Evolutionary conservation across 2,797 vertebrate species (phyloP).

Genomic region (Onychomys arenicola): DNA sequence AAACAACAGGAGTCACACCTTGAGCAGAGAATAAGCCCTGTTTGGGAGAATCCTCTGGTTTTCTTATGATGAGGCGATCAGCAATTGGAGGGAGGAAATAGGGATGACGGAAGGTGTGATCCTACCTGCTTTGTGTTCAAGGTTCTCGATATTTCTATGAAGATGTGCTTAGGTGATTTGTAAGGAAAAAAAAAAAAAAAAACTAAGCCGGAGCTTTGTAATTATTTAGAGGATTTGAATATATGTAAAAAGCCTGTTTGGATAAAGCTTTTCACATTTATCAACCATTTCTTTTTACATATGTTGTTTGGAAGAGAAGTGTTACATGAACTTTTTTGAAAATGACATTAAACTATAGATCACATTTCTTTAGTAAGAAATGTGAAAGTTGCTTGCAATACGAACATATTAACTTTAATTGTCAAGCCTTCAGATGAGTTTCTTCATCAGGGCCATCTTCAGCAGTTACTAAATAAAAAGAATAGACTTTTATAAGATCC

Average conservation of each 20-base stretch:
- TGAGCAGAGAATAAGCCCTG: not conserved
- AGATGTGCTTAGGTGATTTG: not conserved
- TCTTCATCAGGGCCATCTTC: not conserved
- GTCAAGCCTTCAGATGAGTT: not conserved
- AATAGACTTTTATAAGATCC: not conserved
- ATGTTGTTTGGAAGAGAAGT: not conserved
- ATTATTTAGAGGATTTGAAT: conserved; percentile 19
- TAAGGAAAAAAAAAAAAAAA: not conserved
- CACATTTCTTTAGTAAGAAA: not conserved
- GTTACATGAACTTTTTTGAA: not conserved
- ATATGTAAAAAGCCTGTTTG: not conserved
- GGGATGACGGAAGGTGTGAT: not conserved
- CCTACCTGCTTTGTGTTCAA: not conserved
- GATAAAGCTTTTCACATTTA: not conserved
- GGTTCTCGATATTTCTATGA: not conserved
- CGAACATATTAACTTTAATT: not conserved
- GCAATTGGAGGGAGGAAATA: not conserved
- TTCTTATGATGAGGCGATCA: not conserved
- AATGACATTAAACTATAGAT: not conserved
- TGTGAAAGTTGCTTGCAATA: not conserved
- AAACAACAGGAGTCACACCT: not conserved
- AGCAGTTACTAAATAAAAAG: not conserved
- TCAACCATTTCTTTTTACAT: not conserved
- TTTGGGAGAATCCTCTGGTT: not conserved
- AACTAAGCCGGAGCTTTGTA: not conserved